Evolutionary conservation across 2,888 invertebrate species (phyloP).

Genomic region (Tetanocera ferruginea): DNA sequence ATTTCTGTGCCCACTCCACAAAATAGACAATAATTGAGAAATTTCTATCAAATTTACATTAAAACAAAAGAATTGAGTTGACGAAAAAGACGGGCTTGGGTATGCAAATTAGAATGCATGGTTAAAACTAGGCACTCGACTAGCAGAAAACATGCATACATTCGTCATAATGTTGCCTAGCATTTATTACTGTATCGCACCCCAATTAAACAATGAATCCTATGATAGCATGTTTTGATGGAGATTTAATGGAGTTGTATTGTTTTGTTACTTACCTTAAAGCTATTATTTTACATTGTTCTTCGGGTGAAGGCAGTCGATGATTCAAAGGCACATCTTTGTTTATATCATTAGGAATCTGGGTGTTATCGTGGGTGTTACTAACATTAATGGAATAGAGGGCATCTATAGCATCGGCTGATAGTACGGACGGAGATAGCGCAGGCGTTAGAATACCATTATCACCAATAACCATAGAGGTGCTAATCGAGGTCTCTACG

Average conservation of each 20-base stretch:
- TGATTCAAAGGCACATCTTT: slow-evolving; percentile 80
- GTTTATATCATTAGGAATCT: slow-evolving; percentile 68
- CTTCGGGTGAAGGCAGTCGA: slow-evolving; percentile 88
- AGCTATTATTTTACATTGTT: slow-evolving; percentile 85
- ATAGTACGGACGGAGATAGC: slow-evolving; percentile 68
- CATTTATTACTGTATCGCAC: too few species aligned
- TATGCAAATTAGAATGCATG: background rate
- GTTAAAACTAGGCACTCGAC: background rate
- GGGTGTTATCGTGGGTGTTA: slow-evolving; percentile 61
- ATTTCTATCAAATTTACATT: too few species aligned
- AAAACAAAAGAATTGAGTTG: background rate
- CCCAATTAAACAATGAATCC: background rate
- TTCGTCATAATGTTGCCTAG: too few species aligned
- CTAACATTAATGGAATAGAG: slow-evolving; percentile 65
- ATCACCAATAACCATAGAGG: slow-evolving; percentile 65
- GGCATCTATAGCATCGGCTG: slow-evolving; percentile 67
- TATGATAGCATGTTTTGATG: background rate
- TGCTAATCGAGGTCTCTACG: slow-evolving; percentile 72
- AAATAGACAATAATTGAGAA: too few species aligned
- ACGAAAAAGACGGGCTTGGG: slow-evolving; percentile 11
- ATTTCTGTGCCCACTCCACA: too few species aligned
- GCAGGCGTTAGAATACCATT: slow-evolving; percentile 67
- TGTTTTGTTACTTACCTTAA: slow-evolving; percentile 76
- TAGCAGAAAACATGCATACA: too few species aligned
- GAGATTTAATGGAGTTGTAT: slow-evolving; percentile 27